Base-by-base conservation (phyloP, 2,113 vertebrate genomes). In the Arothron firmamentum region DNA sequence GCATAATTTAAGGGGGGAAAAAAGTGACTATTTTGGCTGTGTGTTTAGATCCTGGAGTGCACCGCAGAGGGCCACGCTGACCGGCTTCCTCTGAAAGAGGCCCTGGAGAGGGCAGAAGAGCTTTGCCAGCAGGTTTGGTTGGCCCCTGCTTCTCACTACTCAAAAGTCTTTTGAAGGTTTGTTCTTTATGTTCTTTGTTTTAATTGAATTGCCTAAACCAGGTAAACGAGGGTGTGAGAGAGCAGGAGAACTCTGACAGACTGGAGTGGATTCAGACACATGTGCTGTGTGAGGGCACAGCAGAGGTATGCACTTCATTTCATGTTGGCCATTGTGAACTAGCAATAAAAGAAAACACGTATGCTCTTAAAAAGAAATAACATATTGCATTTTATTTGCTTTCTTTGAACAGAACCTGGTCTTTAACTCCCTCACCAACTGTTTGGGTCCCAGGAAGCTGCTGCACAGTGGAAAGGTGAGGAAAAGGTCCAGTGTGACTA, bases 391-490 rank as follows among this genome's bases (percentile, higher is more conserved):
- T 47, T 47, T n/a, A 46, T 0, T 38, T 11, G 7, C 1, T 57
- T 1, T 42, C 38, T 45, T 60, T 82, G 66, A 69, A 31, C 74
- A 99, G 97, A 90, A 95, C 90, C 81, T 96, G 0, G 83, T 92
- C 56, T 99, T 99, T 84, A 95, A 96, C 88, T 98, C 97, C 47
- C 90, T 98, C 34, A 99, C 97, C 56, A 98, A 98, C 90, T 97
- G 95, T 83, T 80, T 99, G 92, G 97, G 97, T 3, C 96, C 96
- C 31, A 92, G 97, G 66, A 98, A 95, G 25, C 90, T 99, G 21
- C 83, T 98, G 72, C 94, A 98, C 86, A 95, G 94, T 0, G 96
- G 97, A 6, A 98, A 96, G 70, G 87, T 88, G 60, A 79, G 74
- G 67, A 45, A 47, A 50, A 34, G 20, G 14, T 20, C 0, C 28